phyloP scores from a whole-genome alignment of 2,113 vertebrate species.

The Neoarius graeffei region DNA sequence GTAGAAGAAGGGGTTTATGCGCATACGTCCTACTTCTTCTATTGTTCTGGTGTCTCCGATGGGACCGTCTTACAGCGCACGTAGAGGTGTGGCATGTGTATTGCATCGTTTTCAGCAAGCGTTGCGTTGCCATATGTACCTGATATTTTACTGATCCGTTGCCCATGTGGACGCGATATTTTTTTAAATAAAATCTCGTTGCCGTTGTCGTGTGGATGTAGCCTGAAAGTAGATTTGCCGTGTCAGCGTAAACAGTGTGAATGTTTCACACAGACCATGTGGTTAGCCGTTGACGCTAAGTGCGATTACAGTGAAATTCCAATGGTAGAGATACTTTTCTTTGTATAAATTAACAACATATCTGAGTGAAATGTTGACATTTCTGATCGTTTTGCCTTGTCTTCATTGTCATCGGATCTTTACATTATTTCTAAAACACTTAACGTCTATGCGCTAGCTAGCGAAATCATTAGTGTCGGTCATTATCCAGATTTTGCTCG shows the following conservation, averaged over 20 bases:
- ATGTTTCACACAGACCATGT: not conserved
- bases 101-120: too few species aligned
- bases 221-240: not conserved
- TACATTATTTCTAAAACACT: not conserved
- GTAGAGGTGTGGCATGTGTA: too few species aligned
- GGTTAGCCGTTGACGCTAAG: not conserved
- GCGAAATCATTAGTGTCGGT: not conserved
- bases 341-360: not conserved
- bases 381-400: not conserved
- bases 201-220: too few species aligned
- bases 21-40: too few species aligned
- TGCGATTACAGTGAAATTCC: not conserved
- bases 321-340: not conserved
- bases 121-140: too few species aligned
- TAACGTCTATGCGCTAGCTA: not conserved
- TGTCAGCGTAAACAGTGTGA: not conserved
- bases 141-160: too few species aligned
- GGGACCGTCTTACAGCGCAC: too few species aligned
- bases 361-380: not conserved
- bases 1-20: too few species aligned
- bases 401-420: not conserved
- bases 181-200: too few species aligned
- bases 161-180: too few species aligned
- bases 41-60: too few species aligned
- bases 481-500: not conserved